Evolutionary conservation across 2,888 invertebrate species (phyloP), one percentile per base, ranked within the genome.

Genomic region (Isoperla grammatica): DNA sequence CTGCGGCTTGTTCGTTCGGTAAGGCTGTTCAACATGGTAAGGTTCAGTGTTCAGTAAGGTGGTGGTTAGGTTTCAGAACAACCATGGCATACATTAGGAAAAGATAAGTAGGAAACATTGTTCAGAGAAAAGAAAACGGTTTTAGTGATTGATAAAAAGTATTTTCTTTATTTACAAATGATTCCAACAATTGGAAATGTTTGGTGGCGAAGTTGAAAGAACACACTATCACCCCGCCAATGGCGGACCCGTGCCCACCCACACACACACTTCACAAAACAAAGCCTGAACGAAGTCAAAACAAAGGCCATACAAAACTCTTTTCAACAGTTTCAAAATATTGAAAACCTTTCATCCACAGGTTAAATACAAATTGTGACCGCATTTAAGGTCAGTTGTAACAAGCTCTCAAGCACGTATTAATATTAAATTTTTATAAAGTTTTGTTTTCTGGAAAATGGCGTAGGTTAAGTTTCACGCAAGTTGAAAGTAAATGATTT

Each of bases 81-180:
- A n/a, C n/a, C n/a, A n/a, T n/a, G n/a, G n/a, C n/a, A n/a, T n/a
- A n/a, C n/a, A n/a, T n/a, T n/a, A n/a, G n/a, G n/a, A n/a, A n/a
- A n/a, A n/a, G n/a, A n/a, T n/a, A n/a, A n/a, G n/a, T n/a, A n/a
- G n/a, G n/a, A n/a, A n/a, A n/a, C n/a, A n/a, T n/a, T n/a, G n/a
- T n/a, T n/a, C n/a, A n/a, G n/a, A n/a, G n/a, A n/a, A n/a, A n/a
- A n/a, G n/a, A 29, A 29, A 8, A 29, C 5, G 5, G 23, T 49
- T 49, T 45, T 55, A 49, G 48, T 42, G 53, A 49, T 54, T 73
- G 75, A 76, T 77, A 77, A 77, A 77, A 77, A 78, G 76, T 77
- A 77, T 63, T 67, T 58, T 76, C 55, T 79, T 79, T 79, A 79
- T 79, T 79, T 79, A 79, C 79, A 79, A 79, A 78, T 79, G 78